Base-by-base conservation (phyloP, 2,888 invertebrate genomes). In the Epistrophella euchroma region DNA sequence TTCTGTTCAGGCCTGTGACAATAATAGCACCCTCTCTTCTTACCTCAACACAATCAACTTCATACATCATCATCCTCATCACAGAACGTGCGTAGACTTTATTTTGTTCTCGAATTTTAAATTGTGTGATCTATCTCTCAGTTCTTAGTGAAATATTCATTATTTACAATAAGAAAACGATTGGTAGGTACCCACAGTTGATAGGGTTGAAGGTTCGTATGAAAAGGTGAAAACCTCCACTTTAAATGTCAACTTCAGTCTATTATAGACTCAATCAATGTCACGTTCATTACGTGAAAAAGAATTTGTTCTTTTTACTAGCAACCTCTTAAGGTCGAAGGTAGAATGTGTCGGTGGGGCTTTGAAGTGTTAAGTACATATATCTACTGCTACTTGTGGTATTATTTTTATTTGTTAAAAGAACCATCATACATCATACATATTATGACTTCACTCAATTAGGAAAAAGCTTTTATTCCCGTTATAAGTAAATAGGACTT, bases 91-190 rank as follows among this genome's bases (percentile, higher is more conserved):
- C 68, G 76, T 80, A 72, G 55, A 76, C 64, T 77, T 50, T 17
- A 56, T 75, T 75, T 62, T 58, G 56, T 45, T 79, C 40, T 73
- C 45, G 70, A 62, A 71, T 74, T 82, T 86, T 56, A 74, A 78
- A 86, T 82, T 86, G 77, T 86, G 86, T 86, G 86, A 86, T 86
- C 86, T 86, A 86, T 86, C 86, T 82, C 71, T 86, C 58, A 32
- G 68, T 52, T 58, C 58, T 68, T 64, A 10, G 50, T 17, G 11
- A n/a, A 45, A 40, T 19, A 78, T 68, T 83, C 83, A 62, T 77
- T 82, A 56, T 56, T 73, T 45, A 15, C 22, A 68, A 28, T 15
- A 13, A 28, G 17, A 13, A 32, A n/a, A 55, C 52, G n/a, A n/a
- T n/a, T n/a, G 17, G 19, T 58, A 52, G 4, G n/a, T 11, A 13